Base-by-base conservation (phyloP, 2,113 vertebrate genomes). In the Mesocricetus auratus region DNA sequence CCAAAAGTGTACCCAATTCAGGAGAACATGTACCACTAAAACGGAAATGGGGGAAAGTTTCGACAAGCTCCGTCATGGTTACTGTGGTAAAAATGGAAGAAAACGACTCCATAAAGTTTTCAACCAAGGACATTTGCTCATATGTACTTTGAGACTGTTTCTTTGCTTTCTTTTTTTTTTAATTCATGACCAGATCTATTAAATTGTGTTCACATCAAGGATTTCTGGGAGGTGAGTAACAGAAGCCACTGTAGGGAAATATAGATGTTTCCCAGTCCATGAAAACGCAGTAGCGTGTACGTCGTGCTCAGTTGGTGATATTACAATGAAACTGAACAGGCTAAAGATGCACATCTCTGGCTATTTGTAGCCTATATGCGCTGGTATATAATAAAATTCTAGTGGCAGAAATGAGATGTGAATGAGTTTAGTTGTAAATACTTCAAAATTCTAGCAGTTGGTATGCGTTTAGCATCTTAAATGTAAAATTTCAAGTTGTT, bases 401-500 rank as follows among this genome's bases (percentile, higher is more conserved):
- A 94, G 39, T 85, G 74, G 22, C 31, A 93, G 68, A 95, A 47
- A 11, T 79, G 92, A 78, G 86, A 90, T 81, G 13, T 42, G 42
- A 97, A 71, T 69, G 0, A 93, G 31, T 50, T 92, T 24, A 90
- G 73, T 83, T 86, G 50, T 81, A 87, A 91, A 69, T 53, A 69
- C 26, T 60, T 97, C 56, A 94, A 93, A 94, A 89, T 94, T 86
- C 77, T 36, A 91, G 86, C 26, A 96, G 68, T 95, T 93, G 89
- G 39, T 90, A 66, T 93, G 79, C 9, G 93, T 93, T 77, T 69
- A 85, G 6, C 42, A 26, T 4, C 19, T 62, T 58, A 78, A 88
- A 94, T 93, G 82, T 85, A 86, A 96, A 94, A 58, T 58, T 92
- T 94, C n/a, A 96, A 88, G 71, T 96, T 69, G 93, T 93, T 95